Evolutionary conservation across 92 coral and sea anemone genomes (phyloP).

Genomic region (Anthopleura xanthogrammica): DNA sequence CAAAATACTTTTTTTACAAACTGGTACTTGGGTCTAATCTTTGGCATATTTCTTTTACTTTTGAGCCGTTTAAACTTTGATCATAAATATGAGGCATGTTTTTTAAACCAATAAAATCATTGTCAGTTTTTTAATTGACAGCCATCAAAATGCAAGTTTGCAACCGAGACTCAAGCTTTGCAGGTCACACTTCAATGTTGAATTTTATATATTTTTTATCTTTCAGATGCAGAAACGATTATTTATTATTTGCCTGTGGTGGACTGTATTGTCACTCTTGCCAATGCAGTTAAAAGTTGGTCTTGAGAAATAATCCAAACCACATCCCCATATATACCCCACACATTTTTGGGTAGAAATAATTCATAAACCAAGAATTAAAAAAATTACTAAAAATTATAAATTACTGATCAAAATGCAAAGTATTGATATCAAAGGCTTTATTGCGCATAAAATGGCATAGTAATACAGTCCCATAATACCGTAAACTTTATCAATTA

Average conservation of each 20-base stretch:
- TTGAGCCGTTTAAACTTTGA: too few species aligned
- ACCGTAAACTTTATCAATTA: background rate
- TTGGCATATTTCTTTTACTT: too few species aligned
- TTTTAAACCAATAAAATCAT: too few species aligned
- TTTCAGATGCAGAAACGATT: constrained; percentile 13
- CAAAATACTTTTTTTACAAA: too few species aligned
- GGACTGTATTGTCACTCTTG: constrained; percentile 30
- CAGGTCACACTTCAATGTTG: background rate
- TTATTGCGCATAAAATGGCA: background rate
- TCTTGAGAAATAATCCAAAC: background rate
- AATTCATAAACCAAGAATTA: background rate
- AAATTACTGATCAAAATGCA: background rate
- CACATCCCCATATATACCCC: background rate
- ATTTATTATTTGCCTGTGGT: constrained; percentile 12
- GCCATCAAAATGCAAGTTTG: too few species aligned
- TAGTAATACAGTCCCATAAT: background rate
- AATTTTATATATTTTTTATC: background rate
- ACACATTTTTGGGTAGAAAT: background rate
- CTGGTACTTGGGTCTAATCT: too few species aligned
- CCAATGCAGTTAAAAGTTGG: background rate
- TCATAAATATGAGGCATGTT: too few species aligned
- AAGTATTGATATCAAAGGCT: background rate
- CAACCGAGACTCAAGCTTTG: too few species aligned
- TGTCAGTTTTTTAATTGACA: too few species aligned
- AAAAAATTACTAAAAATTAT: background rate